Conservation (phyloP, 2,797 vertebrate genomes). For the Gambelia wislizenii region DNA sequence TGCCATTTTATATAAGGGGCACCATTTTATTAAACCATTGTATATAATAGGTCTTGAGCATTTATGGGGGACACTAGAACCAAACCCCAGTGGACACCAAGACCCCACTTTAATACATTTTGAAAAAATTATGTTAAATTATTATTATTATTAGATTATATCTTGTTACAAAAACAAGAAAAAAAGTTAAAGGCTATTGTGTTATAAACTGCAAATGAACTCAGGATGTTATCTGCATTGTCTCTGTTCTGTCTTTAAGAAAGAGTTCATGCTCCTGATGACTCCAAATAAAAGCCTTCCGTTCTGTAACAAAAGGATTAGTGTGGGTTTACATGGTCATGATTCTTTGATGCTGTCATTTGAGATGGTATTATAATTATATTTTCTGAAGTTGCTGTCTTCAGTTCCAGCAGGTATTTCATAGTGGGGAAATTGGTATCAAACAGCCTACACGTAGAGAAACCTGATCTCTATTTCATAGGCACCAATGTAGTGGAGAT, state of each 20-base stretch:
- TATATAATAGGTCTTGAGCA: too few relatives aligned
- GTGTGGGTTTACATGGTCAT: conserved; percentile 38
- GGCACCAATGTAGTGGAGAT: background rate
- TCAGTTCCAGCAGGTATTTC: conserved; percentile 16
- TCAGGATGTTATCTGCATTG: conserved; percentile 33
- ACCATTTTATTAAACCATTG: too few relatives aligned
- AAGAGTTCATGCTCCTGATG: conserved; percentile 33
- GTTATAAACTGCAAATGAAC: conserved; percentile 9
- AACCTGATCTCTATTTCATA: conserved; percentile 25
- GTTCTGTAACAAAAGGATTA: conserved; percentile 57
- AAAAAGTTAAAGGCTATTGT: background rate
- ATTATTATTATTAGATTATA: background rate
- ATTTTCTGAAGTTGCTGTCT: conserved; percentile 62
- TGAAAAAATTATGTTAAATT: too few relatives aligned
- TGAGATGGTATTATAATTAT: conserved; percentile 63
- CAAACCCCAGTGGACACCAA: too few relatives aligned
- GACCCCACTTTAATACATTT: too few relatives aligned
- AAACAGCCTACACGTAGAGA: conserved; percentile 37
- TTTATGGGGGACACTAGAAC: too few relatives aligned
- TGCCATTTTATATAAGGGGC: too few relatives aligned
- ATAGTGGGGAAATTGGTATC: conserved; percentile 41
- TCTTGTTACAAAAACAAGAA: background rate
- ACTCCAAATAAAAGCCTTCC: conserved; percentile 55
- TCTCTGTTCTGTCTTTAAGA: conserved; percentile 42
- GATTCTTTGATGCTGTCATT: conserved; percentile 57